phyloP scores from a whole-genome alignment of 2,797 vertebrate genomes.

The Merluccius polli region DNA sequence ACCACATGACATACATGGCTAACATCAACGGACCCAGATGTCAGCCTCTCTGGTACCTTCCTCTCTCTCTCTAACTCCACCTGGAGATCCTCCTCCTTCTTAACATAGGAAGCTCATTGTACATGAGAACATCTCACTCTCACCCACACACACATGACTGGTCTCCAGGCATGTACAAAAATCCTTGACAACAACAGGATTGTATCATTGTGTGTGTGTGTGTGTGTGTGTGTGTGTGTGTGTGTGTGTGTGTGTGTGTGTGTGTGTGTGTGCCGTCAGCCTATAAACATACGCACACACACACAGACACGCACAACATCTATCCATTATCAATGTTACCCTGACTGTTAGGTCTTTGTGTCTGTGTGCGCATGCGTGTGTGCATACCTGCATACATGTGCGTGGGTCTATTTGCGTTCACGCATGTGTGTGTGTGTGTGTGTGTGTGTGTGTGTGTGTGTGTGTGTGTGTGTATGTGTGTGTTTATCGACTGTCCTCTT shows the following conservation, averaged over 20 bases:
- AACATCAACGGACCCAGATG: neutral
- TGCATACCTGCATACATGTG: neutral
- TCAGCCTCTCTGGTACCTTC: neutral
- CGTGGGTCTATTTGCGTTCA: neutral
- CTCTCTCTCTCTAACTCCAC: neutral
- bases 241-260: conserved; percentile 5
- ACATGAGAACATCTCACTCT: too few species aligned
- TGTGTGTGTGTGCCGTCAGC: conserved; percentile 3
- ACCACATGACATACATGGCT: neutral
- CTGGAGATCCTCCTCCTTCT: neutral
- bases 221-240: conserved; percentile 3
- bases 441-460: conserved; percentile 3
- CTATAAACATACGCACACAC: neutral
- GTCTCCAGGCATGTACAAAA: neutral
- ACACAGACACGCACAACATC: neutral
- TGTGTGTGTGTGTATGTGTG: conserved; percentile 25
- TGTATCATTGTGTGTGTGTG: neutral
- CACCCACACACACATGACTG: too few species aligned
- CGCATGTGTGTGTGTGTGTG: conserved; percentile 2
- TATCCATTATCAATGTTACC: too few species aligned
- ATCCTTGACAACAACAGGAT: neutral
- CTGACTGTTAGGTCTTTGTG: neutral
- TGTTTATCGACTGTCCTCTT: conserved; percentile 23
- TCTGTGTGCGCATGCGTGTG: neutral
- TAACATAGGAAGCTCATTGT: neutral